phyloP scores from a whole-genome alignment of 2,113 vertebrate genomes.

The Melanerpes aurifrons region DNA sequence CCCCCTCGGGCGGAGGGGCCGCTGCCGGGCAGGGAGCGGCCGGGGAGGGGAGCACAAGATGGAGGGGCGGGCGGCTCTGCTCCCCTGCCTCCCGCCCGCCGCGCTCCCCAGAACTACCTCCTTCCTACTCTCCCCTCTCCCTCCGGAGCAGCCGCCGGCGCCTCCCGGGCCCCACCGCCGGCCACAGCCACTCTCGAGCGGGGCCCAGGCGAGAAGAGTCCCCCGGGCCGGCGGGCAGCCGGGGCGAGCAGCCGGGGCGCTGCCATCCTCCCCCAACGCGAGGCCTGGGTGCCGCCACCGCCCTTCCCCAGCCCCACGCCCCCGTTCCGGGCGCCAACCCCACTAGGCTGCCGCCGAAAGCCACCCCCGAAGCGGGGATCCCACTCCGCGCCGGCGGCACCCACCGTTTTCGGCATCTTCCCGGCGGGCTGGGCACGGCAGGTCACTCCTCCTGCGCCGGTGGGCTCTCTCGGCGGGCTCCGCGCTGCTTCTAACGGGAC shows the following conservation, averaged over 20 bases:
- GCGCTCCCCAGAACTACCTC: background rate
- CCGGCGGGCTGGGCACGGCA: background rate
- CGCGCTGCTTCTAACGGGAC: conserved; percentile 82
- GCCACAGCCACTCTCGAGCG: background rate
- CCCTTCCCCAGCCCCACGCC: background rate
- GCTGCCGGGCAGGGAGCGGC: background rate
- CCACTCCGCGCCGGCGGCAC: background rate
- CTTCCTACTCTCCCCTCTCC: background rate
- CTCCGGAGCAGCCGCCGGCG: background rate
- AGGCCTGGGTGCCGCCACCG: background rate
- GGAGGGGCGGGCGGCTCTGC: background rate
- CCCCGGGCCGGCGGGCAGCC: background rate
- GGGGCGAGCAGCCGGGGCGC: background rate
- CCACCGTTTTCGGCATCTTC: conserved; percentile 62
- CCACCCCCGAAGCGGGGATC: background rate
- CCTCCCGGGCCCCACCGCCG: background rate
- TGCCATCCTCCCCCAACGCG: background rate
- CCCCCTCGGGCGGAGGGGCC: background rate
- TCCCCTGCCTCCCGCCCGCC: background rate
- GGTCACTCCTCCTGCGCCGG: background rate
- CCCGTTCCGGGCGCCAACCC: background rate
- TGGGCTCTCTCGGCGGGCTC: background rate
- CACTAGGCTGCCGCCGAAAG: background rate
- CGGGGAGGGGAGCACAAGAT: background rate
- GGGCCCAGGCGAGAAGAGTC: background rate